Conservation (phyloP, 1,140 invertebrate species). For the Oncopodura yosiiana region DNA sequence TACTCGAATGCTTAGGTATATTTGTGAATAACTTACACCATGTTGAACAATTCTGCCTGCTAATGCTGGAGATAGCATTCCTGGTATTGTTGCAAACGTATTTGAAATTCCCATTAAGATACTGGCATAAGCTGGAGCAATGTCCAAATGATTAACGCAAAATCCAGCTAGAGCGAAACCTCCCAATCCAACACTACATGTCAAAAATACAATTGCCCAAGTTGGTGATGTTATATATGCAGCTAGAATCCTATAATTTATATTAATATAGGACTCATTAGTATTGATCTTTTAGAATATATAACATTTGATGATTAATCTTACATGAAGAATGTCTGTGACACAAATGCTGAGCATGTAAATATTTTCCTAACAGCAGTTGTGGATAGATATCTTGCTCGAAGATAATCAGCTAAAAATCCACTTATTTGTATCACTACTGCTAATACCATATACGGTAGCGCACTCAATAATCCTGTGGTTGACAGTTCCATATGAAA, state of each 20-base stretch:
- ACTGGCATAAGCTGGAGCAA: constrained; percentile 70
- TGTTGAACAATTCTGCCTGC: constrained; percentile 65
- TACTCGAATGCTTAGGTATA: constrained; percentile 20
- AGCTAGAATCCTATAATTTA: too few species aligned
- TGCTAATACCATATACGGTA: constrained; percentile 79
- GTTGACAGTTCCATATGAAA: constrained; percentile 20
- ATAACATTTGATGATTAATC: too few species aligned
- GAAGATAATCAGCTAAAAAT: constrained; percentile 65
- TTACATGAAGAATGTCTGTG: constrained; percentile 79
- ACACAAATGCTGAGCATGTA: constrained; percentile 53
- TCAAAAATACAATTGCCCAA: constrained; percentile 62
- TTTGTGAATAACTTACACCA: constrained; percentile 45
- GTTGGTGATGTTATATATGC: constrained; percentile 55
- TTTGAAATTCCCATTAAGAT: constrained; percentile 80
- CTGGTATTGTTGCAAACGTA: constrained; percentile 75
- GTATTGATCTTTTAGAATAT: too few species aligned
- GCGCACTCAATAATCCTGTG: constrained; percentile 40
- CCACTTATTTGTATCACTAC: constrained; percentile 66
- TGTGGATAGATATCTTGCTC: constrained; percentile 52
- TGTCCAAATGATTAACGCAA: constrained; percentile 77
- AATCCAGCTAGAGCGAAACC: constrained; percentile 77
- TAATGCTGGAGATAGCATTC: constrained; percentile 70
- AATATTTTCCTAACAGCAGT: constrained; percentile 45
- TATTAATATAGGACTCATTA: too few species aligned
- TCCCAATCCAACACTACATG: constrained; percentile 73